phyloP scores from a whole-genome alignment of 2,888 invertebrate genomes.

The Philereme vetulata region DNA sequence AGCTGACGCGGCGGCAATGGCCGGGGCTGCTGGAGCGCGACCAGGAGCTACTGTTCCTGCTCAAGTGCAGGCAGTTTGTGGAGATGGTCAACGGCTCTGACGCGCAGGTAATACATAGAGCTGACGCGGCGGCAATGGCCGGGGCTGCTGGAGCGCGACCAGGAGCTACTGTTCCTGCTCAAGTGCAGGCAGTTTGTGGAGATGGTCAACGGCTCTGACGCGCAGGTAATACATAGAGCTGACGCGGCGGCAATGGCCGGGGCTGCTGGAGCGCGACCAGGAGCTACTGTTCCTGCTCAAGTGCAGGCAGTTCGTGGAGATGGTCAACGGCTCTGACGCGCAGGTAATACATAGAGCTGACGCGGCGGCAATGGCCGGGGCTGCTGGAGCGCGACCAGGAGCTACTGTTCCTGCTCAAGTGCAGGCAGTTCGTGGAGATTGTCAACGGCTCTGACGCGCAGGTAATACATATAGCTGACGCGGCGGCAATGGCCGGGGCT shows the following conservation, averaged over 20 bases:
- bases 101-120: constrained; percentile 87
- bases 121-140: constrained; percentile 95
- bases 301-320: constrained; percentile 93
- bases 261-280: constrained; percentile 94
- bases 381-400: constrained; percentile 95
- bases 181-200: constrained; percentile 96
- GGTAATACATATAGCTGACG: constrained; percentile 89
- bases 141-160: constrained; percentile 95
- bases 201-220: constrained; percentile 91
- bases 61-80: constrained; percentile 99
- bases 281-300: constrained; percentile 97
- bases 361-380: constrained; percentile 95
- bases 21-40: constrained; percentile 97
- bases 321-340: constrained; percentile 92
- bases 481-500: constrained; percentile 96
- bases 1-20: constrained; percentile 93
- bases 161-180: constrained; percentile 96
- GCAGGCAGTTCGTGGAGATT: constrained; percentile 91
- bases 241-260: constrained; percentile 95
- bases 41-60: constrained; percentile 95
- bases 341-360: constrained; percentile 89
- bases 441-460: constrained; percentile 93
- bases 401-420: constrained; percentile 97
- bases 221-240: constrained; percentile 88
- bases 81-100: constrained; percentile 98